Conservation (phyloP, 2,888 invertebrate genomes). For the Eulithis testata region DNA sequence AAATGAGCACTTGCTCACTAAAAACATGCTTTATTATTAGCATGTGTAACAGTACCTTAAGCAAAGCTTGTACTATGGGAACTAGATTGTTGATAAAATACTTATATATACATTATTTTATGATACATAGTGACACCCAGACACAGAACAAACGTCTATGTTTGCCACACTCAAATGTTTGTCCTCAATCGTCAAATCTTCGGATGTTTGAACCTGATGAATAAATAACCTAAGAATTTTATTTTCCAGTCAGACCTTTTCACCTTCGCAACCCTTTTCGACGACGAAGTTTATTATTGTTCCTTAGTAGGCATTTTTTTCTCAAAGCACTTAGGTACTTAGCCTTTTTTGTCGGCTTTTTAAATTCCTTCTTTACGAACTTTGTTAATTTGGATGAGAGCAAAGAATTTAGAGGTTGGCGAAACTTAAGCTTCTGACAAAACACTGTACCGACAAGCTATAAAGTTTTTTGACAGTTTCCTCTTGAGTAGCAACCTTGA, state of each 20-base stretch:
- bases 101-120: too few relatives aligned
- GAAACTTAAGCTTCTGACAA: slow-evolving; percentile 7
- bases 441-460: not conserved
- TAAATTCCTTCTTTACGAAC: slow-evolving; percentile 10
- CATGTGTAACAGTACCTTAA: too few relatives aligned
- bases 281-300: slow-evolving; percentile 32
- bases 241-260: not conserved
- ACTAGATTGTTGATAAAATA: too few relatives aligned
- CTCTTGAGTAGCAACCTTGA: not conserved
- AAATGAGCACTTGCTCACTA: too few relatives aligned
- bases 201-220: too few relatives aligned
- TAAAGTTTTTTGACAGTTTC: slow-evolving; percentile 1
- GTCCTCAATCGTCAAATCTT: too few relatives aligned
- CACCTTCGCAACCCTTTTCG: slow-evolving; percentile 26
- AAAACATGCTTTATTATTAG: too few relatives aligned
- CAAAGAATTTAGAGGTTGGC: slow-evolving; percentile 4
- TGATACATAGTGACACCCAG: too few relatives aligned
- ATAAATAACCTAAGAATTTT: slow-evolving; percentile 4
- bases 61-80: too few relatives aligned
- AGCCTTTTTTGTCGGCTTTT: slow-evolving; percentile 18
- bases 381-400: slow-evolving; percentile 23
- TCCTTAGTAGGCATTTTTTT: slow-evolving; percentile 23
- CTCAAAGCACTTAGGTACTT: slow-evolving; percentile 1
- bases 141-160: too few relatives aligned
- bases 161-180: too few relatives aligned